phyloP scores from a whole-genome alignment of 23 tunicate genomes.

The Phallusia fumigata region DNA sequence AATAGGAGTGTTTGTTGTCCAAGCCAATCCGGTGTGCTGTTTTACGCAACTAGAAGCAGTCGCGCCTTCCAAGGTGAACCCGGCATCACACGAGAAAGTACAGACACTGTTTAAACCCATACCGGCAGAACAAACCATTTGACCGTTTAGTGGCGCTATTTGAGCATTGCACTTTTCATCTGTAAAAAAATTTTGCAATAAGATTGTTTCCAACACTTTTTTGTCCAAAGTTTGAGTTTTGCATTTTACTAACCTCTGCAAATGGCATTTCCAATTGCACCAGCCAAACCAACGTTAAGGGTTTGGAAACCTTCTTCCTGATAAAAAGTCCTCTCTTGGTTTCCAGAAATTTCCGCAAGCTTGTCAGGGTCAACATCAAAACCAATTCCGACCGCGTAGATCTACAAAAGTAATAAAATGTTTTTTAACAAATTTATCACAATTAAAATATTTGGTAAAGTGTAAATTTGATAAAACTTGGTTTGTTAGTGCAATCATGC shows the following conservation, averaged over 20 bases:
- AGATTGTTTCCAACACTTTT: background rate
- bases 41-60: background rate
- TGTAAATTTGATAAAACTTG: too few species aligned
- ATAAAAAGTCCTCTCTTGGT: background rate
- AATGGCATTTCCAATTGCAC: background rate
- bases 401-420: background rate
- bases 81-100: background rate
- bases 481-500: background rate
- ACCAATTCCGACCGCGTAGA: background rate
- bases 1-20: background rate
- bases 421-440: background rate
- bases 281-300: background rate
- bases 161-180: background rate
- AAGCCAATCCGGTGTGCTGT: background rate
- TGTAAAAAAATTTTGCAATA: background rate
- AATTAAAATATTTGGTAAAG: background rate
- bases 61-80: background rate
- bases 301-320: background rate
- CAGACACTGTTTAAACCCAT: background rate
- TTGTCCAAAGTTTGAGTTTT: background rate
- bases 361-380: background rate
- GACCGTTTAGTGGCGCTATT: background rate
- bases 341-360: conserved; percentile 4
- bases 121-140: background rate
- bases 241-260: background rate